Conservation (phyloP, 1,140 invertebrate genomes). For the Halictus rubicundus region DNA sequence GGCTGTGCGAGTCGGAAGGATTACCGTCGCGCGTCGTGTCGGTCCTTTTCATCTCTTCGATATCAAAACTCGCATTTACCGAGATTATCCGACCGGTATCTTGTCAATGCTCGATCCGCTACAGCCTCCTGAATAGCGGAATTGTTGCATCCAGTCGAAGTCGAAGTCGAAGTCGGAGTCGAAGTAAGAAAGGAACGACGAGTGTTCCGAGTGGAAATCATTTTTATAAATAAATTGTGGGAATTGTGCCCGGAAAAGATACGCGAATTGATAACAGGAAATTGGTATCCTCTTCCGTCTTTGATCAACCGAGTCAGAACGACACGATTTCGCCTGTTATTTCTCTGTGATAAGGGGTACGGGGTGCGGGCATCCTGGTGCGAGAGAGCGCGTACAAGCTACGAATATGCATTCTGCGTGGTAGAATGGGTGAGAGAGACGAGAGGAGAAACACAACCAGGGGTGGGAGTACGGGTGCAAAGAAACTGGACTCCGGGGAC, state of each 20-base stretch:
- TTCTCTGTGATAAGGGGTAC: constrained; percentile 37
- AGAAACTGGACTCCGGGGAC: constrained; percentile 77
- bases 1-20: constrained; percentile 55
- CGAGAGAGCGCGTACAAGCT: background rate
- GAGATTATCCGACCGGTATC: constrained; percentile 42
- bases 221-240: too few relatives aligned
- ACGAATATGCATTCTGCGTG: constrained; percentile 39
- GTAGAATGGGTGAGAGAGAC: too few relatives aligned
- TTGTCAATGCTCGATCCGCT: constrained; percentile 23
- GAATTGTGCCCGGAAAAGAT: too few relatives aligned
- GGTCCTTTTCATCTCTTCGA: constrained; percentile 63
- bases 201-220: background rate
- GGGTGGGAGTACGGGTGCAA: constrained; percentile 57
- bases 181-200: too few relatives aligned
- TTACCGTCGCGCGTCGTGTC: constrained; percentile 45
- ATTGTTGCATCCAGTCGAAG: constrained; percentile 34
- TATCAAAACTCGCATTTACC: constrained; percentile 54
- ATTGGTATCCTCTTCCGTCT: too few relatives aligned
- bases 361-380: background rate
- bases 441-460: constrained; percentile 43
- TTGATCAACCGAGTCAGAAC: too few relatives aligned
- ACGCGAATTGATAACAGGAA: too few relatives aligned
- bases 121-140: constrained; percentile 40
- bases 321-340: constrained; percentile 11
- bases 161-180: too few relatives aligned